A percentile compares a stretch with the other conserved stretches of the same genome.
Evolutionary conservation across 2,888 invertebrate species (phyloP).

Genomic region (Microctonus brassicae): DNA sequence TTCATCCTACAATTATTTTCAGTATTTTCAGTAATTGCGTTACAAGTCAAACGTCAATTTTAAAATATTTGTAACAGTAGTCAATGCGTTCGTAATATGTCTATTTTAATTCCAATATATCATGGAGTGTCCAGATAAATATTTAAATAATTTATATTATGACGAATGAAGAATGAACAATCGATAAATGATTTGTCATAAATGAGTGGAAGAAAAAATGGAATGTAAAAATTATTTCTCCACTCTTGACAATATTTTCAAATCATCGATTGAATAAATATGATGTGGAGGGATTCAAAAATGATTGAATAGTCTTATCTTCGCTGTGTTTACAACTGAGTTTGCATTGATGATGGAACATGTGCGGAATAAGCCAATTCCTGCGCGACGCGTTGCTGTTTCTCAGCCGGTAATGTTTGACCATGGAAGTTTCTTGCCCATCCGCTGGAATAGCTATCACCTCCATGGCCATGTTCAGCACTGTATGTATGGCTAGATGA

Average conservation of each 20-base stretch:
- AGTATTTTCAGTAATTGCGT: neutral
- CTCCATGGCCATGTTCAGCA: constrained; percentile 65
- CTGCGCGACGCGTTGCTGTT: constrained; percentile 66
- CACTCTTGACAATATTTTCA: neutral
- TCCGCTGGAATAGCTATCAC: constrained; percentile 74
- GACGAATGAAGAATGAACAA: constrained; percentile 6
- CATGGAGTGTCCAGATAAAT: neutral
- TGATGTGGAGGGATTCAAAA: neutral
- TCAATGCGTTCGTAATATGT: neutral
- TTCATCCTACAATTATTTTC: constrained; percentile 15
- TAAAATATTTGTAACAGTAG: neutral
- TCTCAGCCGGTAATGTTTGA: constrained; percentile 63
- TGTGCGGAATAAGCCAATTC: constrained; percentile 77
- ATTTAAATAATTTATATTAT: constrained; percentile 3
- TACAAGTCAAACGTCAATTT: neutral
- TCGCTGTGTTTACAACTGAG: neutral
- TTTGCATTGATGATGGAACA: constrained; percentile 31
- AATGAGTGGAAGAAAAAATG: neutral
- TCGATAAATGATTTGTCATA: constrained; percentile 1
- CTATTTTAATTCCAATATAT: neutral
- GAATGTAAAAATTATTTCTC: neutral
- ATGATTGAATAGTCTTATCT: neutral
- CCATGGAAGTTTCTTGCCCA: constrained; percentile 75
- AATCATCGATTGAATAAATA: neutral
- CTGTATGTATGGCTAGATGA: constrained; percentile 71